phyloP scores from a whole-genome alignment of 2,113 vertebrate species.

The Lanius ludovicianus region DNA sequence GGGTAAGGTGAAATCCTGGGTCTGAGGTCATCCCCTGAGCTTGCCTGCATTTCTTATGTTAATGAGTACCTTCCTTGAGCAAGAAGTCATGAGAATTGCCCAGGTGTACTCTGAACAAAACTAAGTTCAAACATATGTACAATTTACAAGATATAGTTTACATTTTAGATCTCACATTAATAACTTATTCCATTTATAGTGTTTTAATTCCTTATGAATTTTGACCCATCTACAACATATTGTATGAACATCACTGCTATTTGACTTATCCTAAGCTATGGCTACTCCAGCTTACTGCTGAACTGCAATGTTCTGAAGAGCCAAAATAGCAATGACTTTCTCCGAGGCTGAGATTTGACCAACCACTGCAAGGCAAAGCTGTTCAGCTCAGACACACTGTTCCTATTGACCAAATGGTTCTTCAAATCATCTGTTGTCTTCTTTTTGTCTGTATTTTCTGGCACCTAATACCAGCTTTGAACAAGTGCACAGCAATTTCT shows the following conservation, averaged over 20 bases:
- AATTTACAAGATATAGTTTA: too few species aligned
- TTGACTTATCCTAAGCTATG: fast-evolving
- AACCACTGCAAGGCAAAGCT: background rate
- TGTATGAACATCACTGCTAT: background rate
- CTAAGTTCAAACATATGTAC: too few species aligned
- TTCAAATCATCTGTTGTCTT: background rate
- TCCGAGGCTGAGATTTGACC: background rate
- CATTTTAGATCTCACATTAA: too few species aligned
- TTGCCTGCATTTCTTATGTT: too few species aligned
- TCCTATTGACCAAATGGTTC: background rate
- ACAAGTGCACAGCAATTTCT: background rate
- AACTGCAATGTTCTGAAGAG: background rate
- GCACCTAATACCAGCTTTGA: background rate
- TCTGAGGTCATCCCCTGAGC: too few species aligned
- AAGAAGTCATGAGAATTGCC: too few species aligned
- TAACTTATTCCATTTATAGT: too few species aligned
- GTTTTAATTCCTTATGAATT: too few species aligned
- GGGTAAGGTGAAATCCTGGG: too few species aligned
- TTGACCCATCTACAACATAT: too few species aligned
- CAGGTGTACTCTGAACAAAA: too few species aligned
- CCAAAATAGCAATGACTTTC: background rate
- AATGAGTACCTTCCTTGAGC: too few species aligned
- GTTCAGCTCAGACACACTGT: background rate
- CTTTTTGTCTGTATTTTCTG: background rate
- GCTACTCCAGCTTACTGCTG: background rate